phyloP scores from a whole-genome alignment of 2,888 invertebrate genomes.

The Leptodirus hochenwartii region DNA sequence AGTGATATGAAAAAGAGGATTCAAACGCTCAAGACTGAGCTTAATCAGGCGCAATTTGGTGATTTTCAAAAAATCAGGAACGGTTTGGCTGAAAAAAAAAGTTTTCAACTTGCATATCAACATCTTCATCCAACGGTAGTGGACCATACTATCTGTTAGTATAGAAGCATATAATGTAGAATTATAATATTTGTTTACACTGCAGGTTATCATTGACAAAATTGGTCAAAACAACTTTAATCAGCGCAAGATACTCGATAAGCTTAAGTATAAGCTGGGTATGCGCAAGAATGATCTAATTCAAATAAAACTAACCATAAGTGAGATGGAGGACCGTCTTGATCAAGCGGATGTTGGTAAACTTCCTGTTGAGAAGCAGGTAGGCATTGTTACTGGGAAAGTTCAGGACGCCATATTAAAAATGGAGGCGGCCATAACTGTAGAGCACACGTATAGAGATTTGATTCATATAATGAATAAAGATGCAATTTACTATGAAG shows the following conservation, averaged over 20 bases:
- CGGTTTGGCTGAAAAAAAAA: slow-evolving; percentile 36
- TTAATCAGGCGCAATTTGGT: no score
- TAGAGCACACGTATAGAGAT: slow-evolving; percentile 39
- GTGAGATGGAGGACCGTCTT: no score
- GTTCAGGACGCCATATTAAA: slow-evolving; percentile 43
- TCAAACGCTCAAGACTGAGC: no score
- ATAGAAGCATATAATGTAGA: no score
- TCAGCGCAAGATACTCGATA: slow-evolving; percentile 41
- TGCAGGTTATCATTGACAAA: slow-evolving; percentile 40
- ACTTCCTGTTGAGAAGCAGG: slow-evolving; percentile 32
- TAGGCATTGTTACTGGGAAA: slow-evolving; percentile 39
- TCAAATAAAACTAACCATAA: slow-evolving; percentile 39
- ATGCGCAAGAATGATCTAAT: slow-evolving; percentile 39
- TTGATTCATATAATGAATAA: slow-evolving; percentile 43
- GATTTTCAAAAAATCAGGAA: slow-evolving; percentile 39
- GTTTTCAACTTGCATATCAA: slow-evolving; percentile 37
- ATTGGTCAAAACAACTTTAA: slow-evolving; percentile 43
- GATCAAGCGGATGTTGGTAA: no score
- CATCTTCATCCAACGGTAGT: slow-evolving; percentile 25
- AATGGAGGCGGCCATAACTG: slow-evolving; percentile 43
- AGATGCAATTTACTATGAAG: slow-evolving; percentile 47
- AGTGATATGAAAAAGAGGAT: no score
- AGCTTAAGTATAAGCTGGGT: slow-evolving; percentile 38
- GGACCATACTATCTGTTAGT: no score
- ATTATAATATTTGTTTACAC: no score